Conservation (phyloP, 2,113 vertebrate genomes). For the Beaufortia kweichowensis region DNA sequence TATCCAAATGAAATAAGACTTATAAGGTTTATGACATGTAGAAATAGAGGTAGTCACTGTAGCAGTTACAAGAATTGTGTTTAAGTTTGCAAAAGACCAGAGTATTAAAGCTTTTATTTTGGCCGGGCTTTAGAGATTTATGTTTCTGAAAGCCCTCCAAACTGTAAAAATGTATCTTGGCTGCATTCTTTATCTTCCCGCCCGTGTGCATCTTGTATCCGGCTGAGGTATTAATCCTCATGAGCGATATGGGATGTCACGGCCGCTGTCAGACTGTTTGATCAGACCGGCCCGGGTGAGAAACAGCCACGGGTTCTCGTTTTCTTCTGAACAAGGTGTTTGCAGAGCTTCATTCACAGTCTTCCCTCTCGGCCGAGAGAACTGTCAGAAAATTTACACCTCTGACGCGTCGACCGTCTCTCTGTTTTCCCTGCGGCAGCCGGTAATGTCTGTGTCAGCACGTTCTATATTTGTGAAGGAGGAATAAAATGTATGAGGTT, state of each 20-base stretch:
- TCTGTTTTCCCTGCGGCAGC: slow-evolving; percentile 2
- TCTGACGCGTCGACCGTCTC: not conserved
- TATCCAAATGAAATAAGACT: not conserved
- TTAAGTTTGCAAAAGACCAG: slow-evolving; percentile 6
- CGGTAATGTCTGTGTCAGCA: not conserved
- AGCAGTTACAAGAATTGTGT: too few relatives aligned
- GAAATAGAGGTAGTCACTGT: not conserved
- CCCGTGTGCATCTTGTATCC: slow-evolving; percentile 18
- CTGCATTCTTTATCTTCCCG: slow-evolving; percentile 48
- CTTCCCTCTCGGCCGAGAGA: not conserved
- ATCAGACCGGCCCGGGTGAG: slow-evolving; percentile 42
- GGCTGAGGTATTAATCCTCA: slow-evolving; percentile 51
- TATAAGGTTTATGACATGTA: too few relatives aligned
- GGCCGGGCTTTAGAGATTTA: slow-evolving; percentile 16
- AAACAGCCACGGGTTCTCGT: slow-evolving; percentile 28
- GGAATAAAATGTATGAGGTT: not conserved
- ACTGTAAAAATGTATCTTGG: slow-evolving; percentile 49
- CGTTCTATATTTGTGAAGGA: not conserved
- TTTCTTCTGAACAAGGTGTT: slow-evolving; percentile 11
- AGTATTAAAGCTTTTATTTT: slow-evolving; percentile 26
- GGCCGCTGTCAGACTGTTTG: slow-evolving; percentile 53
- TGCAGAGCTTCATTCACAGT: slow-evolving; percentile 1
- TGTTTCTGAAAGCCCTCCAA: slow-evolving; percentile 31
- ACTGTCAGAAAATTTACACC: slow-evolving; percentile 5
- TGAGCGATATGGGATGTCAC: slow-evolving; percentile 53